Percentiles rank a stretch among this genome's conserved stretches.
These are phyloP conservation scores for Dyspetes luteomarginatus DNA, from an alignment of 2,888 invertebrate genomes.

Conservation along the genomic window DNA sequence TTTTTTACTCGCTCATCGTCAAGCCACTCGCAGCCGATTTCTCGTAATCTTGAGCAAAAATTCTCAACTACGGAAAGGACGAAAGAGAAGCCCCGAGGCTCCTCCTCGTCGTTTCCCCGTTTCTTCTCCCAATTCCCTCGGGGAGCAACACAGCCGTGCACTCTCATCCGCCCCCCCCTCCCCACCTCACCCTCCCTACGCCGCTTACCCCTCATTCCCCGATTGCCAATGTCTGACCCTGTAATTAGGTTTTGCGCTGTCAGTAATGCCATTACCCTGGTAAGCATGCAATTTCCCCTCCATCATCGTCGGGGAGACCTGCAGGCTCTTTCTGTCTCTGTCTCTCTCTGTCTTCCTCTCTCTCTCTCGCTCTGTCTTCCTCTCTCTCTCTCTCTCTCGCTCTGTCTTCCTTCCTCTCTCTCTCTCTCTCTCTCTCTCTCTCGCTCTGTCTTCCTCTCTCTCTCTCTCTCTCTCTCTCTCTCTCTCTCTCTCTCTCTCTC, in stretches of 20 bases:
- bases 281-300: conserved; percentile 79
- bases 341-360: neutral
- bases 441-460: too few species aligned
- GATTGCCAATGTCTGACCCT: conserved; percentile 79
- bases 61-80: conserved; percentile 60
- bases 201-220: too few species aligned
- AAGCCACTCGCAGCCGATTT: neutral
- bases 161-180: conserved; percentile 7
- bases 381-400: too few species aligned
- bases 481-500: too few species aligned
- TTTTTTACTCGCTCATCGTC: conserved; percentile 11
- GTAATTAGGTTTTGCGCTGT: conserved; percentile 80
- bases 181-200: conserved; percentile 42
- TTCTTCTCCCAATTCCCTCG: conserved; percentile 47
- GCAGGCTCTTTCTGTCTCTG: neutral
- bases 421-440: too few species aligned
- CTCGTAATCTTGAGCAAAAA: conserved; percentile 36
- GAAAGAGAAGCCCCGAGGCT: conserved; percentile 45
- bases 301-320: neutral
- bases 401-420: too few species aligned
- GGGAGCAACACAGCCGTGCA: conserved; percentile 18
- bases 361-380: neutral
- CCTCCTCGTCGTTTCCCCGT: neutral
- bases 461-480: too few species aligned
- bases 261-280: conserved; percentile 77